A percentile compares a stretch with the other conserved stretches of the same genome.
Evolutionary conservation across 1,140 invertebrate species (phyloP).

Genomic region (Whitmania pigra): DNA sequence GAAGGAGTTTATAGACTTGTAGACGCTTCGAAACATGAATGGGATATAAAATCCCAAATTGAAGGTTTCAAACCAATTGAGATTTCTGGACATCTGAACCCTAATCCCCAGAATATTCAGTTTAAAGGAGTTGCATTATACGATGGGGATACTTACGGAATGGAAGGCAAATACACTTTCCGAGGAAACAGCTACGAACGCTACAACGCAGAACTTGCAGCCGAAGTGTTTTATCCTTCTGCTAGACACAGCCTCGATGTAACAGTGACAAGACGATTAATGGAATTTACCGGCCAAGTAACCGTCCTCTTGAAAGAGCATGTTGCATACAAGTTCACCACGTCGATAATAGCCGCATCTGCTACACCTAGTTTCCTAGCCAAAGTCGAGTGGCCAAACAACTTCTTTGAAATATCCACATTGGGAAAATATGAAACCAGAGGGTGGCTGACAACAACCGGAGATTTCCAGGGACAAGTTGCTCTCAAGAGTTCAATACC

Average conservation of each 20-base stretch:
- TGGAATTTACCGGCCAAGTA: conserved; percentile 26
- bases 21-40: too few species aligned
- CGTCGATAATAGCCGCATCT: not conserved
- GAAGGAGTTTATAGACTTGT: too few species aligned
- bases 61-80: conserved; percentile 22
- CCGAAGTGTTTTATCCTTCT: conserved; percentile 18
- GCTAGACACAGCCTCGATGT: conserved; percentile 10
- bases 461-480: conserved; percentile 20
- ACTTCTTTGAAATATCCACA: too few species aligned
- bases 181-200: not conserved
- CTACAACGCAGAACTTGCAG: not conserved
- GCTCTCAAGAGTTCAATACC: conserved; percentile 17
- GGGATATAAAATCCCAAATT: conserved; percentile 4
- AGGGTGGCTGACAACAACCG: conserved; percentile 6
- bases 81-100: conserved; percentile 24
- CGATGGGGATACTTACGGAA: conserved; percentile 14
- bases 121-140: conserved; percentile 17
- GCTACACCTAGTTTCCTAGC: conserved; percentile 11
- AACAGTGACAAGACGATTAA: conserved; percentile 15
- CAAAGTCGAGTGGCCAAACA: conserved; percentile 17
- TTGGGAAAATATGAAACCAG: conserved; percentile 16
- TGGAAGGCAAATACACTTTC: conserved; percentile 11
- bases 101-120: conserved; percentile 25
- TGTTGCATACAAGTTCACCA: conserved; percentile 18
- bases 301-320: conserved; percentile 28